These are phyloP conservation scores for Ivindomyrus marchei DNA, from an alignment of 2,113 vertebrate species.

Conservation along the genomic window DNA sequence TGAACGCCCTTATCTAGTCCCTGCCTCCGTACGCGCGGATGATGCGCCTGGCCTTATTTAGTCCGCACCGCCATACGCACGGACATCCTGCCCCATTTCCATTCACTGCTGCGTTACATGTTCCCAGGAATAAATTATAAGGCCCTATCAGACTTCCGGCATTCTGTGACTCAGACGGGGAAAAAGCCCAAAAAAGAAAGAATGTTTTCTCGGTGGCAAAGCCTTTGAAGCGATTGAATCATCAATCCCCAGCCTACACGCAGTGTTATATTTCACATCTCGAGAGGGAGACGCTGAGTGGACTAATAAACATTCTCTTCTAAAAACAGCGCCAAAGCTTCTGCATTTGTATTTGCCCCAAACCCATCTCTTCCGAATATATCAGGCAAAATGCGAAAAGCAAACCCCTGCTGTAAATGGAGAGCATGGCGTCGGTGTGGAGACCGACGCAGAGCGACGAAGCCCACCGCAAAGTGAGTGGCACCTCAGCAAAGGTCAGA, in stretches of 20 bases:
- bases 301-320: neutral
- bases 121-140: neutral
- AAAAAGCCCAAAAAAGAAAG: neutral
- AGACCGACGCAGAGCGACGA: neutral
- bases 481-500: neutral
- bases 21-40: no score
- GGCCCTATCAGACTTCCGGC: neutral
- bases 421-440: neutral
- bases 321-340: neutral
- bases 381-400: neutral
- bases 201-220: neutral
- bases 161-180: neutral
- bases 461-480: neutral
- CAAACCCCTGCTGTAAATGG: neutral
- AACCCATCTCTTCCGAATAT: neutral
- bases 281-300: neutral
- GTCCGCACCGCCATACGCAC: no score
- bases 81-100: neutral
- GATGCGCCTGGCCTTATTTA: no score
- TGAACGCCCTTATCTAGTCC: no score
- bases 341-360: neutral
- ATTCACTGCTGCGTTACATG: neutral
- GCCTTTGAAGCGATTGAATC: neutral
- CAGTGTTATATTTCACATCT: neutral
- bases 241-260: neutral